These are phyloP conservation scores for Omphaloscelis lunosa DNA, from an alignment of 2,888 invertebrate genomes.

Conservation along the genomic window DNA sequence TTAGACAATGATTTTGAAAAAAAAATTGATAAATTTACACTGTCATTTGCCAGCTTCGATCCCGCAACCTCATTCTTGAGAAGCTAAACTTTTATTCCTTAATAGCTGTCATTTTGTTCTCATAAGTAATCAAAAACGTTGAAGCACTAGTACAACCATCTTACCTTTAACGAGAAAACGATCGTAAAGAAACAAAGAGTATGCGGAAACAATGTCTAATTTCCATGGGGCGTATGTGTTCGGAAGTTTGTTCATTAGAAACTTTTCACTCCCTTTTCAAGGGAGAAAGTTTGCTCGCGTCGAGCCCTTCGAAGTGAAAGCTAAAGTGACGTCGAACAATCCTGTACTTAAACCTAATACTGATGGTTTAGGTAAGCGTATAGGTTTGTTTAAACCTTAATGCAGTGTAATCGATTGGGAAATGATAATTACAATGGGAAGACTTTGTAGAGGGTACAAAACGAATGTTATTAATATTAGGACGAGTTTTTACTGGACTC, in stretches of 20 bases:
- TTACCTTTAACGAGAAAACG: constrained; percentile 7
- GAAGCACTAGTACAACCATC: constrained; percentile 7
- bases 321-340: constrained; percentile 5
- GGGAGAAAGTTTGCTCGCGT: constrained; percentile 29
- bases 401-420: constrained; percentile 17
- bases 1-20: neutral
- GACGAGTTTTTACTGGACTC: no score
- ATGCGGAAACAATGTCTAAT: constrained; percentile 62
- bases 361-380: constrained; percentile 24
- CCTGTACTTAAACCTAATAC: no score
- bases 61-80: no score
- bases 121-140: neutral
- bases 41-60: neutral
- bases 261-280: constrained; percentile 53
- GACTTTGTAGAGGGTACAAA: neutral
- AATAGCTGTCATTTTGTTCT: no score
- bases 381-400: constrained; percentile 7
- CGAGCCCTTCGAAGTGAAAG: constrained; percentile 30
- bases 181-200: constrained; percentile 42
- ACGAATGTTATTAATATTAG: no score
- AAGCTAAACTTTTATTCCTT: no score
- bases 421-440: neutral
- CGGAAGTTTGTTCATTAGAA: constrained; percentile 53
- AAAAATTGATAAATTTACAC: neutral
- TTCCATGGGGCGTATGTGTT: constrained; percentile 52